A percentile compares a stretch with the other conserved stretches of the same genome.
Conservation (phyloP, 2,888 invertebrate species). For the Stratiomys singularior region DNA sequence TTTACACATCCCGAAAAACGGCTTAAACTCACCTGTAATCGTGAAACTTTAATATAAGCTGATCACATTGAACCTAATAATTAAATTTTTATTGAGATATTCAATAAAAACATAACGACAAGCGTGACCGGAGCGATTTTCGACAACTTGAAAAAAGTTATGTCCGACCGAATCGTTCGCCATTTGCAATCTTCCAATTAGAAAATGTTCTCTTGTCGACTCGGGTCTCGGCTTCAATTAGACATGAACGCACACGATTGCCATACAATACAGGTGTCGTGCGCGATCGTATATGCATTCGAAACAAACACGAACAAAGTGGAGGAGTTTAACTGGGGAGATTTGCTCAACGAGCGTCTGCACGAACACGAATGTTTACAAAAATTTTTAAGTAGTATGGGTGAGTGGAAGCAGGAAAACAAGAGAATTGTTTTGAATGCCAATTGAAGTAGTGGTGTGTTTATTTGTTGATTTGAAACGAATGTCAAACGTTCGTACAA, state of each 20-base stretch:
- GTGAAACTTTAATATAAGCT: constrained; percentile 55
- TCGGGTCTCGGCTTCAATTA: constrained; percentile 16
- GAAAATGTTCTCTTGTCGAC: constrained; percentile 29
- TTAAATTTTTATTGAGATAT: constrained; percentile 56
- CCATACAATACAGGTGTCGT: not conserved
- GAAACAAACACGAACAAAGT: not conserved
- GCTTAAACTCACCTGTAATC: constrained; percentile 56
- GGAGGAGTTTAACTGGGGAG: too few species aligned
- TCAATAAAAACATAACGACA: constrained; percentile 57
- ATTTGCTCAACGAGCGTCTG: not conserved
- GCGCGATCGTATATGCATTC: not conserved
- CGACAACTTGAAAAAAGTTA: constrained; percentile 56
- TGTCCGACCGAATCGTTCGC: constrained; percentile 57
- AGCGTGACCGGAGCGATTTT: constrained; percentile 55
- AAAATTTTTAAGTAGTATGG: not conserved
- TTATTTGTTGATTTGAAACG: not conserved
- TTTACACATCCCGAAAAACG: constrained; percentile 27
- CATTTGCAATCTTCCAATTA: constrained; percentile 57
- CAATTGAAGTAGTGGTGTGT: constrained; percentile 3
- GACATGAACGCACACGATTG: constrained; percentile 44
- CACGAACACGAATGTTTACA: constrained; percentile 34
- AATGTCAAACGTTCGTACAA: constrained; percentile 1
- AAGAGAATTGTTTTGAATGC: not conserved
- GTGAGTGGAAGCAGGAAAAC: constrained; percentile 8
- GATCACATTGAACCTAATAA: constrained; percentile 55